Evolutionary conservation across 2,113 vertebrate genomes (phyloP), one percentile per base, ranked within the genome.

Genomic region (Notothenia coriiceps): DNA sequence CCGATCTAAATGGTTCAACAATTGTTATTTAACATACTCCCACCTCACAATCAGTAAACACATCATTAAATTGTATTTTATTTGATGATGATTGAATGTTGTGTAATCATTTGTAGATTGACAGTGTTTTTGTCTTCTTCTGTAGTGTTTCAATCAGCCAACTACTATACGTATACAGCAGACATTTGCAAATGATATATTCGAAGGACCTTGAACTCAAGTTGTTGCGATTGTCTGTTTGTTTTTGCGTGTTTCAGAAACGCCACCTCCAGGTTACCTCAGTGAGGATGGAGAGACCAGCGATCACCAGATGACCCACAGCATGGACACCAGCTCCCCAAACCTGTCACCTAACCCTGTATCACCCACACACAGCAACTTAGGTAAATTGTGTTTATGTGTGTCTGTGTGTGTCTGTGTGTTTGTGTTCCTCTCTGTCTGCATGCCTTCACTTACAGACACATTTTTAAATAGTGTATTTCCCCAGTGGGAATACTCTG

Each of bases 241-340:
- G 49, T 51, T 54, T 79, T 14, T 80, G 6, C 88, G 54, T 74
- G 74, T 86, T 91, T 75, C 86, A 99, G 98, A 99, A 94, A 99
- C 98, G 40, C 98, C 98, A 2, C 98, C 98, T 64, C 98, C 98
- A 2, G 98, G 98, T 77, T 99, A 99, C 93, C 93, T 99, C 93
- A 99, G 98, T 83, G 98, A 99, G 93, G 98, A 99, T 97, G 98
- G 98, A 80, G 98, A 99, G 93, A 98, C 97, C 80, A 99, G 97
- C 46, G 98, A 99, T 92, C 97, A 97, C 88, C 97, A 98, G 94
- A 98, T 99, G 97, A 99, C 97, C 91, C 98, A 97, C 92, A 98
- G 97, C 93, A 99, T 99, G 97, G 98, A 99, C 84, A 97, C 98
- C 92, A 97, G 98, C 91, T 99, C 98, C 90, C 97, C 98, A 67